Conservation (phyloP, 2,113 vertebrate genomes). For the Myocastor coypus region DNA sequence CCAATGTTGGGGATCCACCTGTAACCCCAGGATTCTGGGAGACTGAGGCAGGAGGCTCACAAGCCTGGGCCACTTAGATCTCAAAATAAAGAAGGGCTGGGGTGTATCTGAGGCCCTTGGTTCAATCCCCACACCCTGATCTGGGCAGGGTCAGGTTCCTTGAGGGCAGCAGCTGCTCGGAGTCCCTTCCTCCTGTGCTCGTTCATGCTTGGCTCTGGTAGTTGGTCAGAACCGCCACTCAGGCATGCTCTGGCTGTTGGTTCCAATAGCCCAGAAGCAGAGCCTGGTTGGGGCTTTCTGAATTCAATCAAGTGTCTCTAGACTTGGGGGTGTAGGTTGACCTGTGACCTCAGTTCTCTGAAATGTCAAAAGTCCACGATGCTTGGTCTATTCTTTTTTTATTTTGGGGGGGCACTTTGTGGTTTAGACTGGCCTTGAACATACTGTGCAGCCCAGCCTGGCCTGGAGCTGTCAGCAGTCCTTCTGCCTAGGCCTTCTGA, state of each 20-base stretch:
- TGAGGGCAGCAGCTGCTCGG: not conserved
- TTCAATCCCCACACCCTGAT: not conserved
- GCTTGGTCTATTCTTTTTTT: not conserved
- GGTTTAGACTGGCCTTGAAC: not conserved
- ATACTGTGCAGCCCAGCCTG: not conserved
- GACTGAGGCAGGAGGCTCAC: not conserved
- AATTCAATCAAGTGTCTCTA: not conserved
- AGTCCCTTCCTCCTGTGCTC: not conserved
- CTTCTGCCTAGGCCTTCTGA: not conserved
- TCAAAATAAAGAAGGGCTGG: not conserved
- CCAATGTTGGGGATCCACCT: not conserved
- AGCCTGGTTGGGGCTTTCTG: not conserved
- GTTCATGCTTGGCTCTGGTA: not conserved
- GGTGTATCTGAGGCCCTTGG: not conserved
- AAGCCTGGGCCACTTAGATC: not conserved
- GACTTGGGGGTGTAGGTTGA: not conserved
- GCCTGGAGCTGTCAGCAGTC: not conserved
- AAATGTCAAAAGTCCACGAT: not conserved
- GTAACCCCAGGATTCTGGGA: not conserved
- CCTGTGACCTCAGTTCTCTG: not conserved
- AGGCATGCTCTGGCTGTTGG: not conserved
- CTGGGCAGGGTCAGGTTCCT: not conserved
- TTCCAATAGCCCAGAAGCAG: not conserved
- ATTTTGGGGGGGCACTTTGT: not conserved
- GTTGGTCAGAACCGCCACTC: not conserved